Percentiles rank a stretch among this genome's conserved stretches.
Evolutionary conservation across 2,113 vertebrate species (phyloP).

Genomic region (Galemys pyrenaicus): DNA sequence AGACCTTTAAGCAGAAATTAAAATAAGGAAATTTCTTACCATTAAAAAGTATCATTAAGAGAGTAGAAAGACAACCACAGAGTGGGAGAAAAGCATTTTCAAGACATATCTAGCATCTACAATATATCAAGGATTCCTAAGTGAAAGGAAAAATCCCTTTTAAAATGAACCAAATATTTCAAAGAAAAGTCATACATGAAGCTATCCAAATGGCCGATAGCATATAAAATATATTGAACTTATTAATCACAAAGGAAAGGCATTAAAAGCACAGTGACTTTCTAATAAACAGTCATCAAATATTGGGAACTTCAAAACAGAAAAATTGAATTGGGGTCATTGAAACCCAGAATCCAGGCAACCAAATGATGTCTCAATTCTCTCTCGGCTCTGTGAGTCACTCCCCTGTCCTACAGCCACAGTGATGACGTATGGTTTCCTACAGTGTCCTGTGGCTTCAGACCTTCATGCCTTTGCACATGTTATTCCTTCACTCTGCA

Average conservation of each 20-base stretch:
- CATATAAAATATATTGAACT: no score
- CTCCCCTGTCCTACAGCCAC: not conserved
- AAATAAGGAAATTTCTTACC: not conserved
- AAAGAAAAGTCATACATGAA: no score
- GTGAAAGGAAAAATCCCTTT: not conserved
- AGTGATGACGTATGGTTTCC: not conserved
- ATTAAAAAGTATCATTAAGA: not conserved
- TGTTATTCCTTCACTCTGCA: not conserved
- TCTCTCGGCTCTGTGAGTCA: not conserved
- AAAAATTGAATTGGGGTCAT: not conserved
- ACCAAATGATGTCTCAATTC: not conserved
- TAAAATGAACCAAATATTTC: not conserved
- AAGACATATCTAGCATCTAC: not conserved
- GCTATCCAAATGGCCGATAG: no score
- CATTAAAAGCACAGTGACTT: no score
- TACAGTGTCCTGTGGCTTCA: not conserved
- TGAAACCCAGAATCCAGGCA: not conserved
- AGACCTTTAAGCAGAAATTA: not conserved
- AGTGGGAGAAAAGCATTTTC: not conserved
- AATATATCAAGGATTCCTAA: not conserved
- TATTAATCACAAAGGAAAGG: no score
- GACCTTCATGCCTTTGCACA: not conserved
- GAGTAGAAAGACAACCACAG: not conserved
- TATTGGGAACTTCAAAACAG: not conserved
- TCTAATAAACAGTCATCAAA: not conserved